These are phyloP conservation scores for Apostichopus leukothele DNA, from an alignment of 53 echinoderm and acorn worm genomes.

Conservation along the genomic window DNA sequence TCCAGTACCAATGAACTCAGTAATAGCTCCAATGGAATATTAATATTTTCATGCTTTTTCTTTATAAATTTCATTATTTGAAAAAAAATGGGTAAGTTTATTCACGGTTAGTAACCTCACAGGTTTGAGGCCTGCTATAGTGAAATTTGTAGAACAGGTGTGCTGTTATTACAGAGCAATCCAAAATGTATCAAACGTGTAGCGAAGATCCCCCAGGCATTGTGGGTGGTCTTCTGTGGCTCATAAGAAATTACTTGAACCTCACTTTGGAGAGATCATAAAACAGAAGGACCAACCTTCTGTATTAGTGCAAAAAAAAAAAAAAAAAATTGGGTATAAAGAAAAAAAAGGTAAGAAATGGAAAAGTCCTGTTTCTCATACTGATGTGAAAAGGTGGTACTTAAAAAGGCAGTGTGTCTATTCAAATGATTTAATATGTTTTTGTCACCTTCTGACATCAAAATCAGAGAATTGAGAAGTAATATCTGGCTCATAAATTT, in stretches of 20 bases:
- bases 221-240: slow-evolving; percentile 41
- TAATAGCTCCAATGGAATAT: no score
- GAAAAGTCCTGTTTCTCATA: not conserved
- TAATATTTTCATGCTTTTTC: no score
- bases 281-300: not conserved
- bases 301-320: not conserved
- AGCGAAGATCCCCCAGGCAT: slow-evolving; percentile 31
- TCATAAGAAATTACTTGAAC: not conserved
- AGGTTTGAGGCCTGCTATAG: slow-evolving; percentile 4
- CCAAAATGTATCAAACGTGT: slow-evolving; percentile 34
- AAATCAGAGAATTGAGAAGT: not conserved
- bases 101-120: slow-evolving; percentile 21
- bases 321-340: not conserved
- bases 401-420: not conserved
- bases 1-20: no score
- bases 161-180: not conserved
- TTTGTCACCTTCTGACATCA: slow-evolving; percentile 4
- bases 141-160: slow-evolving; percentile 33
- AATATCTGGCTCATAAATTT: no score
- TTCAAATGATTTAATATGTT: not conserved
- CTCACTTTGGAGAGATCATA: not conserved
- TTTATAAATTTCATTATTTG: no score
- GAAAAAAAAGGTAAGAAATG: not conserved
- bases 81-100: not conserved
- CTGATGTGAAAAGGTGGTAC: slow-evolving; percentile 1